Percentiles rank a stretch among this genome's conserved stretches.
Conservation (phyloP, 2,113 vertebrate species). For the Colinus virginianus region DNA sequence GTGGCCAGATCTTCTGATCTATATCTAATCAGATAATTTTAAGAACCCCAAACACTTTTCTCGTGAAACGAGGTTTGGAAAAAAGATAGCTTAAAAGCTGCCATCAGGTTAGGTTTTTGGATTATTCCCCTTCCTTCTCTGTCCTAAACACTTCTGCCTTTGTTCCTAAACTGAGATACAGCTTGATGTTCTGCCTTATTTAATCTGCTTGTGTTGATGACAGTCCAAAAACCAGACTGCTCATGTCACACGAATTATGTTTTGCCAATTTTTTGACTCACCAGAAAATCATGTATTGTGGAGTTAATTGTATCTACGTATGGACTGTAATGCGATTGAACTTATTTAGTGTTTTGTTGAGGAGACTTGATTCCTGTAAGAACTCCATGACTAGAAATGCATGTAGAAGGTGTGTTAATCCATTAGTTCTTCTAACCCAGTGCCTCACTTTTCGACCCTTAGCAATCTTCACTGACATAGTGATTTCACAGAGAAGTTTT, state of each 20-base stretch:
- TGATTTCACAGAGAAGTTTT: not conserved
- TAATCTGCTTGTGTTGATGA: not conserved
- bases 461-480: not conserved
- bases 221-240: not conserved
- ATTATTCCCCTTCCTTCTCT: not conserved
- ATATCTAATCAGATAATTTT: not conserved
- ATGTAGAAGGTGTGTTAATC: not conserved
- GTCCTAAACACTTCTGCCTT: not conserved
- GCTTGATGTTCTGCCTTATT: not conserved
- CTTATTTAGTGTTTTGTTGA: not conserved
- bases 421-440: not conserved
- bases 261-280: not conserved
- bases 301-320: not conserved
- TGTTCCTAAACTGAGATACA: not conserved
- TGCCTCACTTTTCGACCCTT: not conserved
- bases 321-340: too few relatives aligned
- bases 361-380: not conserved
- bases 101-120: not conserved
- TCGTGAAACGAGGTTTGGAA: not conserved
- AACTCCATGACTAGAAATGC: not conserved
- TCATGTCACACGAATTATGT: not conserved
- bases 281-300: not conserved
- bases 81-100: not conserved
- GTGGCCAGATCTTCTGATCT: not conserved
- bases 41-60: not conserved